Base-by-base conservation (phyloP, 2,797 vertebrate genomes). In the Urocyon cinereoargenteus region DNA sequence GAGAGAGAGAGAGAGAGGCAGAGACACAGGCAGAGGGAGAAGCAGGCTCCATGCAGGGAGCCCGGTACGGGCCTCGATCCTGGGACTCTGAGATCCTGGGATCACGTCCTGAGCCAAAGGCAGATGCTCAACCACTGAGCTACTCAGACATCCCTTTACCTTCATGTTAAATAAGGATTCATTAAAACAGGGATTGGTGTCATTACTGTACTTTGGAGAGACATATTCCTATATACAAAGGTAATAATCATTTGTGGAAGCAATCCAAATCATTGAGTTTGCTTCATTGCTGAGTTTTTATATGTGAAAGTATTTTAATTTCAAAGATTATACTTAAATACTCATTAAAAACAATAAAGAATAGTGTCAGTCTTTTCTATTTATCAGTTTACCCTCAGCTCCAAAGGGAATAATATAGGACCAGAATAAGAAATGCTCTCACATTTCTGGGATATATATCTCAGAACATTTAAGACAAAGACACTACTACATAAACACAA, bases 221-320 rank as follows among this genome's bases (percentile, higher is more conserved):
- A 2, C n/a, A 68, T 92, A 92, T 59, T 64, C 31, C 18, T 57
- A 34, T 85, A 70, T 77, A 61, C 16, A 59, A 31, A 28, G 16
- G 36, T 31, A 87, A 53, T 59, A 86, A 64, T 91, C 21, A 77
- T 90, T 51, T 90, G 45, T 88, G 82, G 66, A 90, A 53, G 72
- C 66, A 36, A 9, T 90, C 49, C 53, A 90, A 57, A 79, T 45
- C 28, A n/a, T 57, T 96, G 77, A 90, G 31, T 94, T 95, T 31
- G 90, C 85, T 91, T 97, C 34, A n/a, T 84, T 95, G 57, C 31
- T 5, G 94, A 92, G 72, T 96, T 86, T 94, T 97, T 89, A 88
- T 6, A 90, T 6, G 19, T 75, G 66, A 86, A 97, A 92, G 19
- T 36, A 92, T 51, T 93, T 81, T 79, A 91, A 97, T 40, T 64